Conservation (phyloP, 2,113 vertebrate species). For the Eurypyga helias region DNA sequence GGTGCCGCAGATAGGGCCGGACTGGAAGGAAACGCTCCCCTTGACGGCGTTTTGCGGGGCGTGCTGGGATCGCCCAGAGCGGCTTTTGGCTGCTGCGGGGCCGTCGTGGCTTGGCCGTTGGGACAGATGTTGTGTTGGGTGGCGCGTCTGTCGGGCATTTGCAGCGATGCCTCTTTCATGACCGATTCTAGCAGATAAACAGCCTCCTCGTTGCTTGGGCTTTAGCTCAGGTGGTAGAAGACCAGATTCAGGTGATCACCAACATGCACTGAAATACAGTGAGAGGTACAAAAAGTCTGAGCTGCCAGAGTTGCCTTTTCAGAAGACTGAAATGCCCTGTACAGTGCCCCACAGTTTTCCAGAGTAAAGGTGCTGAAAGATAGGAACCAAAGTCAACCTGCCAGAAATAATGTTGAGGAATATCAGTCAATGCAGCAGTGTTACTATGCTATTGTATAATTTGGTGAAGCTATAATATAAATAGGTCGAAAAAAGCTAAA, state of each 20-base stretch:
- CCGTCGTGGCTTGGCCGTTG: accelerated
- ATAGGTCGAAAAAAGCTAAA: neutral
- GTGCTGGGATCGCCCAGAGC: accelerated
- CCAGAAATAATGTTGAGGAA: neutral
- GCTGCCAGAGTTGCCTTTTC: neutral
- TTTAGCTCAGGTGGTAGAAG: neutral
- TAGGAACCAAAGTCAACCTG: neutral
- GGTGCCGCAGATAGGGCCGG: too few species aligned
- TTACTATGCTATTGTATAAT: neutral
- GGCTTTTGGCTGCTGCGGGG: neutral
- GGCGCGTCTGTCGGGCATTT: neutral
- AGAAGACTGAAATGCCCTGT: neutral
- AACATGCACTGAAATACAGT: neutral
- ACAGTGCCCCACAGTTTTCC: neutral
- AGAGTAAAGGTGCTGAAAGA: neutral
- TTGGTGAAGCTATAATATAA: neutral
- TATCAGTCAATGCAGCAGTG: neutral
- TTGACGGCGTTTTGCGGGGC: accelerated
- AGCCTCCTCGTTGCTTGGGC: neutral
- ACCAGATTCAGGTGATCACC: too few species aligned
- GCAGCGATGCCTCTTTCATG: neutral
- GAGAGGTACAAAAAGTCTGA: neutral
- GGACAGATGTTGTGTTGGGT: neutral
- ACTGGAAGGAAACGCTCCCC: accelerated
- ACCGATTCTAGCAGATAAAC: neutral